Evolutionary conservation across 2,797 vertebrate genomes (phyloP).

Genomic region (Enteromius radiatus): DNA sequence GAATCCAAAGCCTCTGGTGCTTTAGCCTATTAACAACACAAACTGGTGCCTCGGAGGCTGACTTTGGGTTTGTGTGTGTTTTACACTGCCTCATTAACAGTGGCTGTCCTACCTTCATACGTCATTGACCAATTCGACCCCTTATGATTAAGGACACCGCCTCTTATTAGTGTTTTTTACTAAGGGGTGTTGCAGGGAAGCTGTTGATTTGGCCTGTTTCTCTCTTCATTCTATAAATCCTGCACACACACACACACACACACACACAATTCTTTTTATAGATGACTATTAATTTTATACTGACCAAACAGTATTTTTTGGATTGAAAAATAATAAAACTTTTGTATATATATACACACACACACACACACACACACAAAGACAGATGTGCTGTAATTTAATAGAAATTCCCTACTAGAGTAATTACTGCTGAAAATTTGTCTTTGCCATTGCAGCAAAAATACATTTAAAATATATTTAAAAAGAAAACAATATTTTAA

Average conservation of each 20-base stretch:
- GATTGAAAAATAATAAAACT: neutral
- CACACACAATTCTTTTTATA: too few species aligned
- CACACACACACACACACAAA: too few species aligned
- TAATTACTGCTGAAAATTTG: neutral
- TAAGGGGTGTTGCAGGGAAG: neutral
- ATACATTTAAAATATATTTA: neutral
- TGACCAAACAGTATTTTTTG: neutral
- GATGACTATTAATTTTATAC: too few species aligned
- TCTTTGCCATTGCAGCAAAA: neutral
- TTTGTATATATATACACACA: neutral
- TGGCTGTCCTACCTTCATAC: constrained; percentile 27
- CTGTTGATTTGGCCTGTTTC: neutral
- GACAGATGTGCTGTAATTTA: too few species aligned
- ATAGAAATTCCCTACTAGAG: too few species aligned
- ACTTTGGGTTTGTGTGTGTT: constrained; percentile 8
- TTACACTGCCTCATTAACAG: constrained; percentile 28
- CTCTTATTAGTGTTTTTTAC: constrained; percentile 10
- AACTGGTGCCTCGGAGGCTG: constrained; percentile 43
- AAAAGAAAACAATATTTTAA: neutral
- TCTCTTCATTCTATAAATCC: neutral
- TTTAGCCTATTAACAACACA: constrained; percentile 50
- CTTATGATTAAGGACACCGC: constrained; percentile 29
- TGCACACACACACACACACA: neutral
- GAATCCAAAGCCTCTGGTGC: constrained; percentile 41
- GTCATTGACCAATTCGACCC: constrained; percentile 16